Evolutionary conservation across 2,113 vertebrate species (phyloP), one percentile per base, ranked within the genome.

Genomic region (Natator depressus): DNA sequence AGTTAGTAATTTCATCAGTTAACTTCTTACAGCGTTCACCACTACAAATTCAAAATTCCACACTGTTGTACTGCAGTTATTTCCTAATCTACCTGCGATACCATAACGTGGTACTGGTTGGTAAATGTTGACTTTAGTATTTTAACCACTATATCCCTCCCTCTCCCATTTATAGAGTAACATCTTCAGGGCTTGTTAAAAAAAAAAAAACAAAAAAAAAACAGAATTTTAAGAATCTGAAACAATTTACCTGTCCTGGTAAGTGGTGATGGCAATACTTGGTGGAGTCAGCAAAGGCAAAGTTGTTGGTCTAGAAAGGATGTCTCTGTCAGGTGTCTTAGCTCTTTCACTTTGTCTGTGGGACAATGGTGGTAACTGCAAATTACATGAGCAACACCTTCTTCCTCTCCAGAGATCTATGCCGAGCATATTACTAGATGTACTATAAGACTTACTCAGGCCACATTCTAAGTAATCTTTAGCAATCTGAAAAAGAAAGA

Each of bases 181-280:
- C 2, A 62, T 0, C 5, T 5, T 22, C 7, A 16, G 25, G 2
- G 31, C 50, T 76, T 7, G 13, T 20, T 80, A 57, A 54, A 25
- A 38, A 25, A 14, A 10, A 49, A 72, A 62, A 29, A 6, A 8
- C 0, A 2, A n/a, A n/a, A n/a, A n/a, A n/a, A n/a, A n/a, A n/a
- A 42, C 1, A 59, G 82, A 69, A 65, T 13, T 24, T 69, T 35
- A 85, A 49, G 3, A 38, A 83, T 62, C 22, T 9, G 35, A 85
- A 94, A 12, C 7, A 84, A 97, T 98, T 97, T 89, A 99, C 99
- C 99, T 98, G 97, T 99, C 98, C 0, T 99, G 98, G 90, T 99
- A 99, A 8, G 98, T 91, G 17, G 99, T 99, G 96, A 99, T 99
- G 47, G 99, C 99, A 19, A 99, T 99, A 91, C 99, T 99, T 1